Conservation (phyloP, 2,113 vertebrate genomes). For the Carollia perspicillata region DNA sequence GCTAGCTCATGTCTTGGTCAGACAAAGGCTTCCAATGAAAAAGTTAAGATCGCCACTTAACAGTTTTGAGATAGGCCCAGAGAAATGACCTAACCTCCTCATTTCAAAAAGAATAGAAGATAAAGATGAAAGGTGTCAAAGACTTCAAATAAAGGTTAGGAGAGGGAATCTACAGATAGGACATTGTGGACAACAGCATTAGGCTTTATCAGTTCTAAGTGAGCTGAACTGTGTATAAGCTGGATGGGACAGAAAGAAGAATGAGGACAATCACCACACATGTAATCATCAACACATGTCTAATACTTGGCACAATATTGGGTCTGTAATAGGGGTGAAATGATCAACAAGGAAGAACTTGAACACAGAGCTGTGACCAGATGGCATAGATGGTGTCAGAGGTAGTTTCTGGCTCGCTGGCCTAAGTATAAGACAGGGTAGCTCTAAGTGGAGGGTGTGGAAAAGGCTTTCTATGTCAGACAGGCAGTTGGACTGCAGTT, state of each 20-base stretch:
- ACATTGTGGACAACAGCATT: rapidly evolving
- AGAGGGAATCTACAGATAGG: neutral
- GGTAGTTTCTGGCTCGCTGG: neutral
- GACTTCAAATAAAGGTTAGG: neutral
- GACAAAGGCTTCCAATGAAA: neutral
- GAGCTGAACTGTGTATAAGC: neutral
- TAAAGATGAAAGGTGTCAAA: neutral
- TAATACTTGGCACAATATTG: neutral
- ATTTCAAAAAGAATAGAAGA: neutral
- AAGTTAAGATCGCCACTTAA: neutral
- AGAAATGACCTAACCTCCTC: neutral
- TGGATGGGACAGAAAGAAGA: neutral
- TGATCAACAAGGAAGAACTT: neutral
- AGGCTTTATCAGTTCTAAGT: neutral
- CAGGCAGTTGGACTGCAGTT: neutral
- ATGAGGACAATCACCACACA: neutral
- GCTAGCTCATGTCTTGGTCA: neutral
- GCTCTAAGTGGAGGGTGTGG: neutral
- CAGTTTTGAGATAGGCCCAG: neutral
- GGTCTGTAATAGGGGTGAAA: neutral
- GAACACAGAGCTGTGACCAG: neutral
- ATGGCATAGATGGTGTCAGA: neutral
- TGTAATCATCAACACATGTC: neutral
- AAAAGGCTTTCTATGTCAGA: neutral
- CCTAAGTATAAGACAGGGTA: neutral